These are phyloP conservation scores for Aleiodes testaceus DNA, from an alignment of 2,888 invertebrate species.

Conservation along the genomic window DNA sequence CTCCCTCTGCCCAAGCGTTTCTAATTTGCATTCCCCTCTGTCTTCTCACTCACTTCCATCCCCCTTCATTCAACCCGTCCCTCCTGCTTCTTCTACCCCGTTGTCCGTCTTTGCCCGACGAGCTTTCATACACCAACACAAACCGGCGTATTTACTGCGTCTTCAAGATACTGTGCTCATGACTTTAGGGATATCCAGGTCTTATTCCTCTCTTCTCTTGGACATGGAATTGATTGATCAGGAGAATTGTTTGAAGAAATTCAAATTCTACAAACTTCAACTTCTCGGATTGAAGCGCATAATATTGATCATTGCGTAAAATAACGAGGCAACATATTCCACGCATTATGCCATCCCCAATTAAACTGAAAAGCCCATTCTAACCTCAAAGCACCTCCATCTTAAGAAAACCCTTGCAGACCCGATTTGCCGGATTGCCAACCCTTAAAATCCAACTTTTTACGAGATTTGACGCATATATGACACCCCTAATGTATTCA, in stretches of 20 bases:
- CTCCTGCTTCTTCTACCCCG: slow-evolving; percentile 49
- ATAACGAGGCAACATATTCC: too few species aligned
- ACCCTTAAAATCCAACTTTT: slow-evolving; percentile 66
- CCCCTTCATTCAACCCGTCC: slow-evolving; percentile 43
- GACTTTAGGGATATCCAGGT: slow-evolving; percentile 8
- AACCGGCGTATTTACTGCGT: slow-evolving; percentile 11
- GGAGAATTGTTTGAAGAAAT: too few species aligned
- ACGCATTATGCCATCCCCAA: not conserved
- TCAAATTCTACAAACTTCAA: too few species aligned
- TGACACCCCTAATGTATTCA: slow-evolving; percentile 51
- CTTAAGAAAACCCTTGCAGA: slow-evolving; percentile 45
- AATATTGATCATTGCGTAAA: too few species aligned
- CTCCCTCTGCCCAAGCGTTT: slow-evolving; percentile 70
- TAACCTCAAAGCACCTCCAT: slow-evolving; percentile 17
- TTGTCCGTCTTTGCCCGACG: slow-evolving; percentile 53
- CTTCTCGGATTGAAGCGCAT: too few species aligned
- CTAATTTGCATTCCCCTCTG: slow-evolving; percentile 73
- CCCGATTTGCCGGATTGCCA: slow-evolving; percentile 56
- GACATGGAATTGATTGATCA: too few species aligned
- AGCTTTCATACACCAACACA: slow-evolving; percentile 35
- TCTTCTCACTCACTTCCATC: slow-evolving; percentile 61
- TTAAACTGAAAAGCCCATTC: slow-evolving; percentile 6
- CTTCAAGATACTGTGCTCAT: not conserved
- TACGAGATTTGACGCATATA: slow-evolving; percentile 66
- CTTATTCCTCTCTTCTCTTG: not conserved